Percentiles rank a stretch among this genome's conserved stretches.
Conservation (phyloP, 2,888 invertebrate species). For the Odontocerum albicorne region DNA sequence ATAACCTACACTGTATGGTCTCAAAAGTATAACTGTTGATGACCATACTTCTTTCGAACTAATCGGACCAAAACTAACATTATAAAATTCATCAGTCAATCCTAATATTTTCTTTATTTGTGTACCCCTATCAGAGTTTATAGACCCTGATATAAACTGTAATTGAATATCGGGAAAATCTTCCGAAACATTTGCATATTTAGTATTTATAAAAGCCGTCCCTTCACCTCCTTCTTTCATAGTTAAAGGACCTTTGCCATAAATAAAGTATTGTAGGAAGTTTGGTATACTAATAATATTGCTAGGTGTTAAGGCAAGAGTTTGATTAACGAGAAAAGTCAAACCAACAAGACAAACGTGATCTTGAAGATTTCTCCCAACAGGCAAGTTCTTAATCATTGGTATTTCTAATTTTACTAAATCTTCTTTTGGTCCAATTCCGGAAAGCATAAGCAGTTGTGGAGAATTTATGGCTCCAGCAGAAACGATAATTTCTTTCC, state of each 20-base stretch:
- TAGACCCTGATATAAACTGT: conserved; percentile 30
- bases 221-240: conserved; percentile 66
- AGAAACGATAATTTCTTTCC: conserved; percentile 51
- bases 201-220: conserved; percentile 66
- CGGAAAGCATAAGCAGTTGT: conserved; percentile 52
- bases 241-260: conserved; percentile 57
- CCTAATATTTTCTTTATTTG: conserved; percentile 71
- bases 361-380: conserved; percentile 52
- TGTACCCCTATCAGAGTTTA: conserved; percentile 49
- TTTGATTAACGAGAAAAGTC: conserved; percentile 2
- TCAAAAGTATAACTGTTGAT: conserved; percentile 41
- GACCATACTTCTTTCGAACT: conserved; percentile 43
- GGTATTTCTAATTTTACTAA: conserved; percentile 43
- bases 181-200: conserved; percentile 54
- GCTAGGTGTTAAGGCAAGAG: not conserved
- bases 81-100: conserved; percentile 66
- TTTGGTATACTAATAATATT: not conserved
- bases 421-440: conserved; percentile 49
- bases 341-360: conserved; percentile 67
- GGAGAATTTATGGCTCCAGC: conserved; percentile 53
- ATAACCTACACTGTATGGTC: conserved; percentile 55
- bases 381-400: conserved; percentile 46
- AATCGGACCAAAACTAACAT: conserved; percentile 69
- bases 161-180: conserved; percentile 57
- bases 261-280: not conserved